Conservation (phyloP, 2,113 vertebrate genomes). For the Campylorhamphus procurvoides region DNA sequence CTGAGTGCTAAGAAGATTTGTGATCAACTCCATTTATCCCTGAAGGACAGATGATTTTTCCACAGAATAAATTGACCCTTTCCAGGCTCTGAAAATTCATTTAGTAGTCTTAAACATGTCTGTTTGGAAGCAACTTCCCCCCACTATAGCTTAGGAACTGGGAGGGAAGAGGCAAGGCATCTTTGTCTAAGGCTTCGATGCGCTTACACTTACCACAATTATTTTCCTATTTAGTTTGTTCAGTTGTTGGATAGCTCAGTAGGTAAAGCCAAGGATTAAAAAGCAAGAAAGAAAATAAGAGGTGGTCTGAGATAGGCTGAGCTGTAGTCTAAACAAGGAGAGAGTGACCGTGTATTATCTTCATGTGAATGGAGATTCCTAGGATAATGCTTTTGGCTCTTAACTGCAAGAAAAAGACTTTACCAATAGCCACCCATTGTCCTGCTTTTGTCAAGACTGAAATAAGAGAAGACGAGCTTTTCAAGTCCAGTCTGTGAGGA, state of each 20-base stretch:
- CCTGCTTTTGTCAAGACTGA: slow-evolving; percentile 79
- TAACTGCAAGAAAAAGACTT: slow-evolving; percentile 65
- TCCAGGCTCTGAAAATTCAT: slow-evolving; percentile 54
- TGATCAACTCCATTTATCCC: background rate
- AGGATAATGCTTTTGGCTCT: slow-evolving; percentile 71
- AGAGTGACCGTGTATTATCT: slow-evolving; percentile 75
- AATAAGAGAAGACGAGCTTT: slow-evolving; percentile 76
- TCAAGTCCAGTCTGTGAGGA: slow-evolving; percentile 68
- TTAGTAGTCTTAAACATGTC: slow-evolving; percentile 43
- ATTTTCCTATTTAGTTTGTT: slow-evolving; percentile 76
- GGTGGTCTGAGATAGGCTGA: slow-evolving; percentile 67
- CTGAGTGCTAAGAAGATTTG: slow-evolving; percentile 13
- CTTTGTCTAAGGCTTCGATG: slow-evolving; percentile 73
- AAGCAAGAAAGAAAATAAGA: slow-evolving; percentile 74
- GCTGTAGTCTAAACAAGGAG: slow-evolving; percentile 73
- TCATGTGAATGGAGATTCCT: slow-evolving; percentile 79
- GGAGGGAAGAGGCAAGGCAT: slow-evolving; percentile 64
- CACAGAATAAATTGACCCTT: slow-evolving; percentile 27
- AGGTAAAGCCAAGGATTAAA: slow-evolving; percentile 81
- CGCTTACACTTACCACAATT: slow-evolving; percentile 72
- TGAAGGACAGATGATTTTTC: background rate
- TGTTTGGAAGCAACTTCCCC: slow-evolving; percentile 68
- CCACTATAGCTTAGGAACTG: slow-evolving; percentile 40
- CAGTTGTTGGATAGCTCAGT: slow-evolving; percentile 61
- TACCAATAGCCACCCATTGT: slow-evolving; percentile 82